A percentile compares a stretch with the other conserved stretches of the same genome.
These are phyloP conservation scores for Lepidothrix coronata DNA, from an alignment of 2,113 vertebrate species.

Conservation along the genomic window DNA sequence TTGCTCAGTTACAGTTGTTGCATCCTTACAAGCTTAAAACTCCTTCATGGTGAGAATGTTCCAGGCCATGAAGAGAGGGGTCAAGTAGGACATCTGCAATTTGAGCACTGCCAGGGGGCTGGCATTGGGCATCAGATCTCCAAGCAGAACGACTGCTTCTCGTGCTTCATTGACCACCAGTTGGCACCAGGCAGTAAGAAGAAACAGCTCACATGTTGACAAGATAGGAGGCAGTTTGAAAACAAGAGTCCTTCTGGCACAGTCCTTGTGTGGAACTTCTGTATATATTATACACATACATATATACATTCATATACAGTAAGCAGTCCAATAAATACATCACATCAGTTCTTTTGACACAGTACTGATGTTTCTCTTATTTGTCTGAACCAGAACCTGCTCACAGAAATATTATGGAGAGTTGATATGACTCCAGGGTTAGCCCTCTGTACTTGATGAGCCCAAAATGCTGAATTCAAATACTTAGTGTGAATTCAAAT, in stretches of 20 bases:
- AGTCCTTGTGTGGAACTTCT: background rate
- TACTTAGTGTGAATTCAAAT: background rate
- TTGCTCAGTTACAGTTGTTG: background rate
- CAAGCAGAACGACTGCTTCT: background rate
- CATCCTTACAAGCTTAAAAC: background rate
- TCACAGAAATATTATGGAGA: background rate
- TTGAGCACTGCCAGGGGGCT: background rate
- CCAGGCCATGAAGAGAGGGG: background rate
- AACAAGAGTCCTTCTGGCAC: background rate
- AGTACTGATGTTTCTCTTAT: background rate
- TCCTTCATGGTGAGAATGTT: background rate
- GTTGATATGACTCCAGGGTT: background rate
- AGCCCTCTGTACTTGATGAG: background rate
- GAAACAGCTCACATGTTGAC: background rate
- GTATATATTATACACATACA: background rate
- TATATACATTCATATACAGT: conserved; percentile 27
- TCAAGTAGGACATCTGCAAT: background rate
- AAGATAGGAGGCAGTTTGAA: background rate
- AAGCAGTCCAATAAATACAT: background rate
- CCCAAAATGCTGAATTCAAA: background rate
- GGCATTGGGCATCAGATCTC: background rate
- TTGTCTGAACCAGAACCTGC: background rate
- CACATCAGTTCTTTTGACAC: background rate
- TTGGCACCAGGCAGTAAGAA: background rate
- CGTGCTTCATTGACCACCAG: background rate